These are phyloP conservation scores for Apteryx mantelli DNA, from an alignment of 2,113 vertebrate species.

Conservation along the genomic window DNA sequence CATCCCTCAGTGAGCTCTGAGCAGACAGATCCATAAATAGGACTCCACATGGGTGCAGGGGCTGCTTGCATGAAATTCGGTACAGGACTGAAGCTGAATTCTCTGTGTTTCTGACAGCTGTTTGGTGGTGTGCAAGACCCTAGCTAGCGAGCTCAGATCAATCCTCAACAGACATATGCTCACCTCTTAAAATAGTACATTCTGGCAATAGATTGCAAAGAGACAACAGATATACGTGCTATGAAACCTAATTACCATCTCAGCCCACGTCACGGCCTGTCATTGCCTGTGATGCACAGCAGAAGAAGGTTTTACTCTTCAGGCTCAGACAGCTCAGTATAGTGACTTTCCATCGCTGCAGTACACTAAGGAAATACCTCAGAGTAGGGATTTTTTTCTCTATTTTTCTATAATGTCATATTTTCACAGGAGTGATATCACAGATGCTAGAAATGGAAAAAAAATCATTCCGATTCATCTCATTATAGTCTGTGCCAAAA, in stretches of 20 bases:
- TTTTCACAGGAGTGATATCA: neutral
- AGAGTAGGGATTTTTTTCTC: neutral
- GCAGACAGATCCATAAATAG: neutral
- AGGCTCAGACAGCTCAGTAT: neutral
- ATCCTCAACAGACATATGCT: conserved; percentile 18
- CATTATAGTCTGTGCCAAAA: neutral
- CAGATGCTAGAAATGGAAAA: neutral
- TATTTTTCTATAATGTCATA: neutral
- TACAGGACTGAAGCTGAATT: neutral
- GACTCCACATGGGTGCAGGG: neutral
- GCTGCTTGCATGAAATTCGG: neutral
- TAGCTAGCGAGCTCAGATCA: conserved; percentile 17
- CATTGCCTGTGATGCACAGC: neutral
- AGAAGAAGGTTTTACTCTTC: neutral
- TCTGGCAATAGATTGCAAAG: conserved; percentile 38
- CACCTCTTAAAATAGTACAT: conserved; percentile 58
- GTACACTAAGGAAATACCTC: neutral
- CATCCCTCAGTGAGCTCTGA: neutral
- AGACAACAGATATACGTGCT: neutral
- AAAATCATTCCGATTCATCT: neutral
- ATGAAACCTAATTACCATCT: neutral
- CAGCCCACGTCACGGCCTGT: neutral
- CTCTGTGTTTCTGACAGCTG: conserved; percentile 39
- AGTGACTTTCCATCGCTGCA: neutral
- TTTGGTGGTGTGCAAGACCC: neutral